Evolutionary conservation across 2,113 vertebrate genomes (phyloP), one percentile per base, ranked within the genome.

Genomic region (Zapus hudsonius): DNA sequence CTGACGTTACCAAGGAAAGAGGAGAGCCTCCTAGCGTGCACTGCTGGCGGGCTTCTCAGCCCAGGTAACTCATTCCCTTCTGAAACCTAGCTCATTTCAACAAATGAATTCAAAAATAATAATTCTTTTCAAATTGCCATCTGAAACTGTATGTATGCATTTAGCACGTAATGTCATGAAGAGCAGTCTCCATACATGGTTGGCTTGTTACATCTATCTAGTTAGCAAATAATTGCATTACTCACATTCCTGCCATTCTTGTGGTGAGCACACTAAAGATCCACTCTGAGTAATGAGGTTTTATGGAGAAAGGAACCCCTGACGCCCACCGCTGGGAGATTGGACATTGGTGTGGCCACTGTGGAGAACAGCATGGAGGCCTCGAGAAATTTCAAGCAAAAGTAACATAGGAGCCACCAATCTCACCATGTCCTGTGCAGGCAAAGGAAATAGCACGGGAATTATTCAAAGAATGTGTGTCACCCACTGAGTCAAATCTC

Each of bases 1-100:
- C 64, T 78, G 86, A 95, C 89, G 59, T 70, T 42, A 27, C 78
- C 40, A 47, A 29, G 17, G 63, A 91, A 63, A 42, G 67, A 44
- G 90, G 63, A 81, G 84, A 84, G 80, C 83, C 79, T 66, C 52
- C 82, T 23, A 73, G 36, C 25, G 55, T 52, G 25, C 4, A 23
- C 1, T 33, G 69, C 76, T 87, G 42, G 38, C 79, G 61, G 29
- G 63, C 3, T 33, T n/a, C 33, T 36, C 19, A 67, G 22, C 29
- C 40, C 11, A 42, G 52, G 40, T 73, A 87, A 69, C 38, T 33
- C 78, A 13, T 73, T 80, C 36, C 33, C 15, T 66, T 67, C 42
- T 27, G 63, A 27, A 47, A 29, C 47, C 82, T 64, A 63, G 40
- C 52, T 84, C 29, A 16, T 22, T 27, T 67, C 73, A 74, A 38